Conservation (phyloP, 2,113 vertebrate genomes). For the Caloenas nicobarica region DNA sequence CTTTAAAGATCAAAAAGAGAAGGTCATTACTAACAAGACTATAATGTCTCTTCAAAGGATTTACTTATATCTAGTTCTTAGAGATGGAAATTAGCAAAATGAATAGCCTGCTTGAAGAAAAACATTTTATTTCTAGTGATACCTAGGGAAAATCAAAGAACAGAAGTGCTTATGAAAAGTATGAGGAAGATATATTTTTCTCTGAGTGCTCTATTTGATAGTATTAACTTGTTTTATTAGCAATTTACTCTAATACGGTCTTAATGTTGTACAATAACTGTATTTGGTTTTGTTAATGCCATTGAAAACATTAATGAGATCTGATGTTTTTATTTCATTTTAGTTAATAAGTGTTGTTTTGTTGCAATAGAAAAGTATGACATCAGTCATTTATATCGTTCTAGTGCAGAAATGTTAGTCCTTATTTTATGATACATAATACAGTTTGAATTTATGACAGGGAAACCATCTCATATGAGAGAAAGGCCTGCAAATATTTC, state of each 20-base stretch:
- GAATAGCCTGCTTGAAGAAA: conserved; percentile 32
- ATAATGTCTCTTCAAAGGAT: conserved; percentile 25
- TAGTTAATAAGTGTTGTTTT: conserved; percentile 8
- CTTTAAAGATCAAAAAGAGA: conserved; percentile 46
- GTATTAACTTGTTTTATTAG: conserved; percentile 63
- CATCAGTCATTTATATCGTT: conserved; percentile 15
- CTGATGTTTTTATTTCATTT: conserved; percentile 19
- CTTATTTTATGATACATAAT: background rate
- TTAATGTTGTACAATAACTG: conserved; percentile 51
- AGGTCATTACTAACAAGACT: conserved; percentile 17
- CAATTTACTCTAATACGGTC: conserved; percentile 50
- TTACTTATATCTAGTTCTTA: conserved; percentile 7
- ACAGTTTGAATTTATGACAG: background rate
- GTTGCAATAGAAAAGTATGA: background rate
- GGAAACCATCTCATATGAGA: background rate
- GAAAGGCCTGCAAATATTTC: background rate
- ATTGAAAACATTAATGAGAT: conserved; percentile 30
- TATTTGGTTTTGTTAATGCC: conserved; percentile 58
- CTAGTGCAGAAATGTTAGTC: background rate
- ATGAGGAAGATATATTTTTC: conserved; percentile 23
- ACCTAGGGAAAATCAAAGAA: conserved; percentile 48
- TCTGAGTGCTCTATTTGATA: conserved; percentile 46
- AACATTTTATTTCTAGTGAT: conserved; percentile 30
- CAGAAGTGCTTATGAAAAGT: conserved; percentile 17
- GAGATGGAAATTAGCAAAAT: conserved; percentile 38